Percentiles rank a stretch among this genome's conserved stretches.
These are phyloP conservation scores for Hippoglossus stenolepis DNA, from an alignment of 2,113 vertebrate genomes.

Conservation along the genomic window DNA sequence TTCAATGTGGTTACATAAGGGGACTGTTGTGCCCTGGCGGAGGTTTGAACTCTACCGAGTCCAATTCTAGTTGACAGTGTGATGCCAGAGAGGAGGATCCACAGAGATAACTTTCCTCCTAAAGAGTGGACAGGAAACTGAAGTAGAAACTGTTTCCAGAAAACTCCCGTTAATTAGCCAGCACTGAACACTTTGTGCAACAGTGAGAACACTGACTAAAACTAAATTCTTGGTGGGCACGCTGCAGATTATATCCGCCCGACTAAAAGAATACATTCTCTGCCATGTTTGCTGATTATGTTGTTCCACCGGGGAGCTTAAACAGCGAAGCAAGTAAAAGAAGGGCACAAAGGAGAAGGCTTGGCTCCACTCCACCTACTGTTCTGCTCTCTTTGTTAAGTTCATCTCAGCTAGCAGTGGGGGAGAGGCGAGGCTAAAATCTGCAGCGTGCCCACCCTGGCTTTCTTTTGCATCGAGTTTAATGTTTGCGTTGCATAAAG, in stretches of 20 bases:
- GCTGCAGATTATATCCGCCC: constrained; percentile 42
- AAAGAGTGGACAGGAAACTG: neutral
- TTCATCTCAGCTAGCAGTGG: constrained; percentile 29
- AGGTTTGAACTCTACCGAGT: too few species aligned
- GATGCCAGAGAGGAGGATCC: constrained; percentile 2
- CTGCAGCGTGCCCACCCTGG: constrained; percentile 27
- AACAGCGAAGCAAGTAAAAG: constrained; percentile 42
- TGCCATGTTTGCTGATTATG: constrained; percentile 53
- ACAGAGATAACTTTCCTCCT: neutral
- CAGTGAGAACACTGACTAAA: constrained; percentile 44
- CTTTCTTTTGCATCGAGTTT: constrained; percentile 49
- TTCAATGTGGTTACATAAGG: too few species aligned
- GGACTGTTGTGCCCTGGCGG: too few species aligned
- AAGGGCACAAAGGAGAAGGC: constrained; percentile 41
- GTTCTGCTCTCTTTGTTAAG: constrained; percentile 53
- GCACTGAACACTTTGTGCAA: constrained; percentile 9
- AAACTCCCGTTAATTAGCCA: constrained; percentile 28
- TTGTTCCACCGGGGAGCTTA: constrained; percentile 57
- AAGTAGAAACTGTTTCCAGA: constrained; percentile 11
- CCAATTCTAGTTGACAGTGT: neutral
- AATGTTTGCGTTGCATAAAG: constrained; percentile 53
- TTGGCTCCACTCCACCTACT: constrained; percentile 52
- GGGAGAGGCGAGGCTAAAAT: constrained; percentile 19
- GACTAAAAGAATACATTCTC: constrained; percentile 44
- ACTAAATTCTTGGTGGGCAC: constrained; percentile 47